Evolutionary conservation across 2,113 vertebrate genomes (phyloP), one percentile per base, ranked within the genome.

Genomic region (Bettongia penicillata): DNA sequence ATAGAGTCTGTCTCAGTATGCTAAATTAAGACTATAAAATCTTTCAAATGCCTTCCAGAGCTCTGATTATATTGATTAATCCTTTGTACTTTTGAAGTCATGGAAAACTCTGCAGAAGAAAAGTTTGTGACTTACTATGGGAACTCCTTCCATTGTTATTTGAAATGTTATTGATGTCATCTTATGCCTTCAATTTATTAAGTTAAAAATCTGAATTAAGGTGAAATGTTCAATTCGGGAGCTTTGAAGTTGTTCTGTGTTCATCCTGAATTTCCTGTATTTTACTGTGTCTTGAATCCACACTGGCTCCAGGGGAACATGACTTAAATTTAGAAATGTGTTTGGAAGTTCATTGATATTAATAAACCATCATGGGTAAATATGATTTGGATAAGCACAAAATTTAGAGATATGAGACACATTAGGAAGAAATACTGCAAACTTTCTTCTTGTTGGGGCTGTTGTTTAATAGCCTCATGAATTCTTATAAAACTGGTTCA

Each of bases 371-470:
- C 91, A 90, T 57, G 48, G 24, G 28, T 26, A 37, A 91, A 50
- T 12, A 57, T 95, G 91, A 95, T 94, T 89, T 94, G 90, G 37
- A 57, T 50, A 77, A 94, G 51, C 37, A 52, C 8, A 94, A 94
- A 16, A 52, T 94, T 91, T 49, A 48, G 57, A 94, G 89, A 90
- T 49, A 91, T 50, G 89, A 57, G 1, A 89, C 93, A 91, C 61
- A 16, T 43, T 90, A 47, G 22, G 26, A 11, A 8, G 84, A 84
- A 43, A 43, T 84, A 84, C 7, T 84, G 61, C 61, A 77, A 77
- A 43, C n/a, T 16, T n/a, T 68, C 28, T 68, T 37, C 1, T 77
- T 19, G 19, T 84, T 84, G 68, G 22, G 43, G 68, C 16, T 84
- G 6, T 84, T 84, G 37, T 53, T 93, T 84, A 14, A 93, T 31